Evolutionary conservation across 2,888 invertebrate species (phyloP).

Genomic region (Pheosia tremula): DNA sequence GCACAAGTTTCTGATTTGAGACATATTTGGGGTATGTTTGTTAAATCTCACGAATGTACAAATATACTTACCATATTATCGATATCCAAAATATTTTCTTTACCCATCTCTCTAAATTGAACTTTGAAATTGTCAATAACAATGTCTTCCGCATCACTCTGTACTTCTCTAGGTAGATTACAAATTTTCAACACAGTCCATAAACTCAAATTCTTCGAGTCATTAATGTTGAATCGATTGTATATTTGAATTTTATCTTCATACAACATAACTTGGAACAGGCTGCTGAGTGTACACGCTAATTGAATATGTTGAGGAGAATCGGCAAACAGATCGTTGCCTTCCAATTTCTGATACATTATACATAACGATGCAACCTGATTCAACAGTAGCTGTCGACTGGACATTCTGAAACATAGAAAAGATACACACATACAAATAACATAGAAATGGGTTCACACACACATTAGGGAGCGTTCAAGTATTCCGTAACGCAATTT

Average conservation of each 20-base stretch:
- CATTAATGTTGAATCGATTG: slow-evolving; percentile 48
- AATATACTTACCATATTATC: slow-evolving; percentile 33
- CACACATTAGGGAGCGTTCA: too few species aligned
- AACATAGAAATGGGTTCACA: too few species aligned
- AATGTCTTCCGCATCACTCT: slow-evolving; percentile 38
- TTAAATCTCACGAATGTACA: too few species aligned
- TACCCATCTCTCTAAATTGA: slow-evolving; percentile 23
- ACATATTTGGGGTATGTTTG: too few species aligned
- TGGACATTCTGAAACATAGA: slow-evolving; percentile 48
- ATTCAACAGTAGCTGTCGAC: slow-evolving; percentile 43
- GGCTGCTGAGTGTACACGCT: slow-evolving; percentile 44
- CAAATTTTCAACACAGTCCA: slow-evolving; percentile 58
- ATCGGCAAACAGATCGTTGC: slow-evolving; percentile 39
- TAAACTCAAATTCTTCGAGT: slow-evolving; percentile 47
- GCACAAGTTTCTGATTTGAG: too few species aligned
- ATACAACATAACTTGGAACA: slow-evolving; percentile 53
- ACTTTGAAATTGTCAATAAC: slow-evolving; percentile 43
- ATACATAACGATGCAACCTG: slow-evolving; percentile 56
- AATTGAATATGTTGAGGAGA: slow-evolving; percentile 65
- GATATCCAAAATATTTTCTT: slow-evolving; percentile 26
- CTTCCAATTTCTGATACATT: slow-evolving; percentile 57
- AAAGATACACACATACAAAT: not conserved
- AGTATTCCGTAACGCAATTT: too few species aligned
- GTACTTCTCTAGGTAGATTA: slow-evolving; percentile 50
- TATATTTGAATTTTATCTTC: slow-evolving; percentile 57